A percentile compares a stretch with the other conserved stretches of the same genome.
These are phyloP conservation scores for Bedellia somnulentella DNA, from an alignment of 2,888 invertebrate species.

Conservation along the genomic window DNA sequence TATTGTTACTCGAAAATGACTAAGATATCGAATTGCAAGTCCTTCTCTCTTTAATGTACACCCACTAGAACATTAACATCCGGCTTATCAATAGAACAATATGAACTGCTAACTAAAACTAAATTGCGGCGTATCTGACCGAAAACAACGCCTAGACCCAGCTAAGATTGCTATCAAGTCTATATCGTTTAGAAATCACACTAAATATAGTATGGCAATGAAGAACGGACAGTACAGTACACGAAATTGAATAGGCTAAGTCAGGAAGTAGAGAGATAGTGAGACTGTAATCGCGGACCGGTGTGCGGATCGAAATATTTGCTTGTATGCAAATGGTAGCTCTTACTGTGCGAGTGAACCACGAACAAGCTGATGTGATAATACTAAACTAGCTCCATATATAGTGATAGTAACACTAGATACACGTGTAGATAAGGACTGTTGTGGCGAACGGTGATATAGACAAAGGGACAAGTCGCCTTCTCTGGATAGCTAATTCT, in stretches of 20 bases:
- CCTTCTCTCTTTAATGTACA: too few species aligned
- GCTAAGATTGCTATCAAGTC: too few species aligned
- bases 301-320: constrained; percentile 46
- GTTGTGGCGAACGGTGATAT: constrained; percentile 36
- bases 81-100: too few species aligned
- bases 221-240: constrained; percentile 30
- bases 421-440: constrained; percentile 49
- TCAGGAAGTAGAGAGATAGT: too few species aligned
- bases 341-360: constrained; percentile 44
- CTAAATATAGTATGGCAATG: constrained; percentile 43
- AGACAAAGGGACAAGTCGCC: constrained; percentile 44
- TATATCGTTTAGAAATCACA: constrained; percentile 48
- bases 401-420: constrained; percentile 47
- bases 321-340: constrained; percentile 54
- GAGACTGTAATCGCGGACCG: constrained; percentile 39
- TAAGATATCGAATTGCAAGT: too few species aligned
- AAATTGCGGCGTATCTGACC: too few species aligned
- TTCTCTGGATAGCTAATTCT: constrained; percentile 17
- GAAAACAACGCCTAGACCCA: too few species aligned
- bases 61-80: too few species aligned
- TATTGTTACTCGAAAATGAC: too few species aligned
- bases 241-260: constrained; percentile 44
- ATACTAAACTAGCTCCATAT: constrained; percentile 46
- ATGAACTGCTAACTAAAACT: too few species aligned
- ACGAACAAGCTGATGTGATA: constrained; percentile 47